These are phyloP conservation scores for Podiceps cristatus DNA, from an alignment of 2,113 vertebrate genomes.

Conservation along the genomic window DNA sequence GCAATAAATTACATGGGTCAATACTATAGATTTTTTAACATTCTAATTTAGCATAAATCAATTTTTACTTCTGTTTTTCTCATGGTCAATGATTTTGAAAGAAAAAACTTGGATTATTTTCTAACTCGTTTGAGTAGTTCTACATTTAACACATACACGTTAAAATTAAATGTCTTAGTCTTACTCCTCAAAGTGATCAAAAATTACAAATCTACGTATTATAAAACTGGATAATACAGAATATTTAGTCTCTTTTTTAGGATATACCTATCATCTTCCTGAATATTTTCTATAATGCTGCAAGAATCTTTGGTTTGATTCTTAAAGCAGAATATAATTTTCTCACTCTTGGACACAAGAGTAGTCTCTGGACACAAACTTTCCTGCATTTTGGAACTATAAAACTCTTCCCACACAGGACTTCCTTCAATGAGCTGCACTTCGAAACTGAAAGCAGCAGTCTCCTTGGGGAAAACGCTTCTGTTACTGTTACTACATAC, in stretches of 20 bases:
- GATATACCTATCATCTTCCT: not conserved
- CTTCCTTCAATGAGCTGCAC: not conserved
- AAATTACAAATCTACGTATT: not conserved
- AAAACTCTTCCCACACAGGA: not conserved
- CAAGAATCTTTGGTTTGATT: not conserved
- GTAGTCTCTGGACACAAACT: not conserved
- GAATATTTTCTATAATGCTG: not conserved
- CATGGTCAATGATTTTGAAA: not conserved
- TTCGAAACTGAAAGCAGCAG: not conserved
- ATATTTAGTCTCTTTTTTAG: not conserved
- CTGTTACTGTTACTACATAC: not conserved
- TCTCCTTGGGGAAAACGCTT: not conserved
- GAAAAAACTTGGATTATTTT: not conserved
- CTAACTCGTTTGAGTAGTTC: not conserved
- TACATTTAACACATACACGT: not conserved
- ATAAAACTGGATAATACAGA: not conserved
- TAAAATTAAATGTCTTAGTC: not conserved
- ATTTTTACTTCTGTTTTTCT: not conserved
- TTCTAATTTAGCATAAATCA: not conserved
- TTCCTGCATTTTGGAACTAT: not conserved
- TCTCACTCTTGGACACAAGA: not conserved
- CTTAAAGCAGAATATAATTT: not conserved
- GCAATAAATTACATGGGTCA: not conserved
- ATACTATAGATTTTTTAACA: not conserved
- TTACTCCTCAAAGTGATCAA: too few relatives aligned